These are phyloP conservation scores for Zophobas atratus DNA, from an alignment of 1,140 invertebrate genomes.

Conservation along the genomic window DNA sequence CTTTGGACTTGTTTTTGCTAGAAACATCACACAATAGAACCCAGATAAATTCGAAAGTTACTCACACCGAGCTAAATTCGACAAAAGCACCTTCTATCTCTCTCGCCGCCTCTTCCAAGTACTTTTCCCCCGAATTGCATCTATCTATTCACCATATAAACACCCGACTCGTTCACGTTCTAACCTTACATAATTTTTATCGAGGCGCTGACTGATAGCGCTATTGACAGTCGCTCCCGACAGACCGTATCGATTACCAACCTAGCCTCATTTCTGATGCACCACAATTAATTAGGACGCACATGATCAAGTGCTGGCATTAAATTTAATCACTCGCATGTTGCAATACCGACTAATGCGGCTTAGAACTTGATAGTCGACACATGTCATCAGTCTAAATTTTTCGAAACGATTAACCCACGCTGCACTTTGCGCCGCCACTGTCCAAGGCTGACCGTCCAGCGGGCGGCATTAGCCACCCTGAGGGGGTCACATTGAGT, in stretches of 20 bases:
- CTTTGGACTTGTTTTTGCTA: not conserved
- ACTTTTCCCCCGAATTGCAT: not conserved
- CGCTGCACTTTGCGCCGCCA: not conserved
- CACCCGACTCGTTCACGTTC: not conserved
- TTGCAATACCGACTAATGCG: too few species aligned
- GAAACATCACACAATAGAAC: too few species aligned
- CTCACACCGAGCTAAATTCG: not conserved
- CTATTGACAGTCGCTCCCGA: too few species aligned
- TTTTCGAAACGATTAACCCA: too few species aligned
- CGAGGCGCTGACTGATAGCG: too few species aligned
- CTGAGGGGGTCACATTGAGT: constrained; percentile 36
- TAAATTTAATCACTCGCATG: too few species aligned
- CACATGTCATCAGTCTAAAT: too few species aligned
- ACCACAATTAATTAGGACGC: too few species aligned
- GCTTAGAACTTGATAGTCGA: too few species aligned
- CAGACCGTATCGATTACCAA: too few species aligned
- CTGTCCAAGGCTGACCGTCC: not conserved
- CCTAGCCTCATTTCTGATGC: too few species aligned
- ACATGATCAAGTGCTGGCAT: too few species aligned
- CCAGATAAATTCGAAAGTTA: not conserved
- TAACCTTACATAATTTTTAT: not conserved
- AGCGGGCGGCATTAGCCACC: not conserved
- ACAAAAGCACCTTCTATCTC: not conserved
- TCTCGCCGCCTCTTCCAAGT: not conserved
- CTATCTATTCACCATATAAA: not conserved